phyloP scores from a whole-genome alignment of 2,797 vertebrate species.

The Ctenopoma kingsleyae region DNA sequence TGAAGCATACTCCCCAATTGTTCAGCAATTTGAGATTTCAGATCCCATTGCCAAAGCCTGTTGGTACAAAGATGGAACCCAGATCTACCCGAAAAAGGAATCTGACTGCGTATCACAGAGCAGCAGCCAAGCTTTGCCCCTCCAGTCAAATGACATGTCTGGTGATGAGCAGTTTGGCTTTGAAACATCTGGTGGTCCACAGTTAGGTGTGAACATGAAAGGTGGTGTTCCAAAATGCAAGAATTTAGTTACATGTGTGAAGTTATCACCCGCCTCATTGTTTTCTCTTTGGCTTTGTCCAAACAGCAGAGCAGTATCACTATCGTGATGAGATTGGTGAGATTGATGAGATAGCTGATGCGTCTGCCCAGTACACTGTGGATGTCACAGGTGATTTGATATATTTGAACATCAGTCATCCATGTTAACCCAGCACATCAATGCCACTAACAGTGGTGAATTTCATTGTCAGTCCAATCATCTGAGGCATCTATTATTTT shows the following conservation, averaged over 20 bases:
- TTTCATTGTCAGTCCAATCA: slow-evolving; percentile 65
- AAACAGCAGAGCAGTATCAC: slow-evolving; percentile 84
- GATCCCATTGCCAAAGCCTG: slow-evolving; percentile 81
- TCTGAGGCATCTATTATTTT: slow-evolving; percentile 62
- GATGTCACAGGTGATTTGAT: slow-evolving; percentile 93
- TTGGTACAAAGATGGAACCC: slow-evolving; percentile 89
- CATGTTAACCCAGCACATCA: slow-evolving; percentile 85
- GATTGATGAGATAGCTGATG: slow-evolving; percentile 82
- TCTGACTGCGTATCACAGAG: slow-evolving; percentile 82
- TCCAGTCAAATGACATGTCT: slow-evolving; percentile 73
- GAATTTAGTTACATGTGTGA: slow-evolving; percentile 66
- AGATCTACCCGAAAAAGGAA: slow-evolving; percentile 81
- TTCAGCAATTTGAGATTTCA: slow-evolving; percentile 90
- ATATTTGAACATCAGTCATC: slow-evolving; percentile 83
- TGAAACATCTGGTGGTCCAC: slow-evolving; percentile 69
- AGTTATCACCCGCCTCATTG: slow-evolving; percentile 79
- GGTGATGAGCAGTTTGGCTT: slow-evolving; percentile 85
- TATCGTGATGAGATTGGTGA: slow-evolving; percentile 88
- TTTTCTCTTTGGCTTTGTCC: slow-evolving; percentile 90
- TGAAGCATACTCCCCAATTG: slow-evolving; percentile 81
- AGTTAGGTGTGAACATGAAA: slow-evolving; percentile 85
- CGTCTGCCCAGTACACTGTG: slow-evolving; percentile 87
- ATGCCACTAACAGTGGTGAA: slow-evolving; percentile 85
- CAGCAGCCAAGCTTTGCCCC: slow-evolving; percentile 74
- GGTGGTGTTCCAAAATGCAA: slow-evolving; percentile 87